Conservation (phyloP, 2,797 vertebrate genomes). For the Rhinoraja longicauda region DNA sequence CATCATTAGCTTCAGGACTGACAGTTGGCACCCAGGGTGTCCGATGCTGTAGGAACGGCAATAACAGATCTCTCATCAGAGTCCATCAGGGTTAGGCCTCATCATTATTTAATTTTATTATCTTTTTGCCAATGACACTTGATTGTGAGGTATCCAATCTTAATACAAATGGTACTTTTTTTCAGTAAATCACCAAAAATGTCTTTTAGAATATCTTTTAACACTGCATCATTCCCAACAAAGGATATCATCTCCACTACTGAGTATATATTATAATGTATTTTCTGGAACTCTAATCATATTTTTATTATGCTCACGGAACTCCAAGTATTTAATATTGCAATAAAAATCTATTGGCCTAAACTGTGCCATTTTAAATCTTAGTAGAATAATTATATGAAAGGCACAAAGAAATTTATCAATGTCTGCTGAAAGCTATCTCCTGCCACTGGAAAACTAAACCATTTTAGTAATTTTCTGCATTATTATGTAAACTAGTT, state of each 20-base stretch:
- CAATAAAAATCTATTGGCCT: conserved; percentile 44
- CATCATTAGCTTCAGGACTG: conserved; percentile 97
- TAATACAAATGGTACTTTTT: conserved; percentile 29
- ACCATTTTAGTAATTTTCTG: conserved; percentile 60
- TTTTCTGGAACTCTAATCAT: conserved; percentile 18
- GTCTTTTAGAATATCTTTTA: conserved; percentile 28
- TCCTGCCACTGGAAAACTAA: conserved; percentile 52
- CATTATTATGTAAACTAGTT: conserved; percentile 74
- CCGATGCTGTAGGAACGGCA: conserved; percentile 87
- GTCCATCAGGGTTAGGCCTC: conserved; percentile 37
- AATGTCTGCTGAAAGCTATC: conserved; percentile 46
- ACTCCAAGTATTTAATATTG: conserved; percentile 43
- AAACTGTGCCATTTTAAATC: conserved; percentile 44
- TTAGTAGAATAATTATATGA: conserved; percentile 39
- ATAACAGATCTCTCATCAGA: conserved; percentile 46
- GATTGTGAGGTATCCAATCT: conserved; percentile 36
- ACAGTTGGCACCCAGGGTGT: conserved; percentile 94
- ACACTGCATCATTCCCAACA: neutral
- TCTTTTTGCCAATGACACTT: conserved; percentile 38
- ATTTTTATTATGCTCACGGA: conserved; percentile 38
- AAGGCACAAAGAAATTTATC: conserved; percentile 45
- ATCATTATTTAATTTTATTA: conserved; percentile 40
- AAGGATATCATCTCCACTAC: conserved; percentile 3
- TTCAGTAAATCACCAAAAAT: conserved; percentile 13
- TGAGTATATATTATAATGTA: neutral